phyloP scores from a whole-genome alignment of 2,888 invertebrate species.

The Amblyjoppa fuscipennis region DNA sequence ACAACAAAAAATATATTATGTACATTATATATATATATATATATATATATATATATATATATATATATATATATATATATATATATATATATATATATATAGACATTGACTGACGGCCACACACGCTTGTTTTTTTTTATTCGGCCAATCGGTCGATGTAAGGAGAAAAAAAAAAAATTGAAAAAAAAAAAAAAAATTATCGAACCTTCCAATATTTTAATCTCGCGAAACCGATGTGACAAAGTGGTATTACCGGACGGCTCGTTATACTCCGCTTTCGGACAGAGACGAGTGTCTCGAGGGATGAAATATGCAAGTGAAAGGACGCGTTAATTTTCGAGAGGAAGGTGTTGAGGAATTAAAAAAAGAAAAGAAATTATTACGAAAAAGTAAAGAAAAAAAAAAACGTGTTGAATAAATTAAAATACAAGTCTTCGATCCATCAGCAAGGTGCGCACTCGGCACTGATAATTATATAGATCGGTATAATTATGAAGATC shows the following conservation, averaged over 20 bases:
- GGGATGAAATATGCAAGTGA: constrained; percentile 36
- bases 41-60: too few relatives aligned
- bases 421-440: constrained; percentile 40
- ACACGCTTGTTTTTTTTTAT: too few relatives aligned
- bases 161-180: too few relatives aligned
- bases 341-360: constrained; percentile 9
- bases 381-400: too few relatives aligned
- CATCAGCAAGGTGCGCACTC: constrained; percentile 54
- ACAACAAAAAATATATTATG: background rate
- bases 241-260: constrained; percentile 5
- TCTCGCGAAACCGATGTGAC: background rate
- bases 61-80: too few relatives aligned
- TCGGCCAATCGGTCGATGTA: too few relatives aligned
- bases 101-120: too few relatives aligned
- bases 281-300: constrained; percentile 38
- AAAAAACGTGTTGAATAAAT: constrained; percentile 33
- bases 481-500: constrained; percentile 43
- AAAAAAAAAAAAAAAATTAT: background rate
- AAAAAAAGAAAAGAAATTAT: constrained; percentile 8
- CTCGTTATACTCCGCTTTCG: constrained; percentile 48
- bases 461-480: constrained; percentile 37
- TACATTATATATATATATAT: too few relatives aligned
- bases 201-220: background rate
- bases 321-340: constrained; percentile 41
- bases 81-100: too few relatives aligned